phyloP scores from a whole-genome alignment of 2,888 invertebrate species.

The Prionchulus punctatus region DNA sequence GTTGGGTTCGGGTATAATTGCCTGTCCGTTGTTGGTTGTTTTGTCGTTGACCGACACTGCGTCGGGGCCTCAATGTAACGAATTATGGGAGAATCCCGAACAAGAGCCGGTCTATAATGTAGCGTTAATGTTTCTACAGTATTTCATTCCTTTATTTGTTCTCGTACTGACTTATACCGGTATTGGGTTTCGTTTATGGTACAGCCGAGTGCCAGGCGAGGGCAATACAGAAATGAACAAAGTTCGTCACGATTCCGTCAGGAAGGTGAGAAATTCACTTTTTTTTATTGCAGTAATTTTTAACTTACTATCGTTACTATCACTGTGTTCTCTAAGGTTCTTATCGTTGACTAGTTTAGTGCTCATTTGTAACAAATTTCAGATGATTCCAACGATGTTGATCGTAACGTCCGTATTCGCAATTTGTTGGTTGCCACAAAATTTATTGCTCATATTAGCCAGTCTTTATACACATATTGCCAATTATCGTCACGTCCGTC shows the following conservation, averaged over 20 bases:
- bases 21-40: neutral
- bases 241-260: neutral
- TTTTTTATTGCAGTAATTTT: too few relatives aligned
- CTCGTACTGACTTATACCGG: neutral
- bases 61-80: neutral
- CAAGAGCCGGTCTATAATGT: neutral
- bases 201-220: neutral
- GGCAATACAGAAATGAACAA: neutral
- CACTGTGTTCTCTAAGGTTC: too few relatives aligned
- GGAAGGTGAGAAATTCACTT: too few relatives aligned
- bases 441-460: conserved; percentile 5
- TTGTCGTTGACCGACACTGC: neutral
- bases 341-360: too few relatives aligned
- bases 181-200: neutral
- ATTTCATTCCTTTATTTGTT: neutral
- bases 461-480: neutral
- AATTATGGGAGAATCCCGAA: neutral
- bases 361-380: neutral
- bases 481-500: conserved; percentile 1
- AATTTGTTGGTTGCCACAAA: conserved; percentile 8
- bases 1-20: neutral
- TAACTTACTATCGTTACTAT: too few relatives aligned
- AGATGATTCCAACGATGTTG: conserved; percentile 8
- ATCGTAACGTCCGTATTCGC: conserved; percentile 2
- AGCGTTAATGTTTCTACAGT: neutral